These are phyloP conservation scores for Idaea aversata DNA, from an alignment of 2,888 invertebrate species.

Conservation along the genomic window DNA sequence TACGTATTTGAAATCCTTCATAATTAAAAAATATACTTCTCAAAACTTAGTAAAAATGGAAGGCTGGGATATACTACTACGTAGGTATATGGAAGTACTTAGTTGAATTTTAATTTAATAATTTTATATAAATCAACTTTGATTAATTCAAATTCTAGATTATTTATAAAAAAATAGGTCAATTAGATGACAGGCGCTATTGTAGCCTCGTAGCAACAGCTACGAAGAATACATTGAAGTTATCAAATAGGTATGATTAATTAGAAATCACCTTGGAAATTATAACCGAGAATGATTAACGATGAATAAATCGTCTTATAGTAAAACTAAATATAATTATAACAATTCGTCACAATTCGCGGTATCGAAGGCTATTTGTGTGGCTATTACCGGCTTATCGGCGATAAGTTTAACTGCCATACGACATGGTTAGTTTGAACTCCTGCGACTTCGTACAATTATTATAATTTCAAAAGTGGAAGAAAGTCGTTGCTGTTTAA, in stretches of 20 bases:
- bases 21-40: too few species aligned
- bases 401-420: slow-evolving; percentile 72
- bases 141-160: too few species aligned
- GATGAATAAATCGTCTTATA: slow-evolving; percentile 28
- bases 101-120: too few species aligned
- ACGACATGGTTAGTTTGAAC: slow-evolving; percentile 76
- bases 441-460: slow-evolving; percentile 72
- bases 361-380: slow-evolving; percentile 60
- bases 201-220: too few species aligned
- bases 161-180: too few species aligned
- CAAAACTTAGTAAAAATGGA: too few species aligned
- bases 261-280: slow-evolving; percentile 27
- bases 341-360: slow-evolving; percentile 65
- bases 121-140: too few species aligned
- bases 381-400: slow-evolving; percentile 63
- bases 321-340: slow-evolving; percentile 64
- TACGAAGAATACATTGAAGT: too few species aligned
- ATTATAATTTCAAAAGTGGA: slow-evolving; percentile 67
- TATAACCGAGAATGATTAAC: slow-evolving; percentile 22
- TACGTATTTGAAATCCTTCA: too few species aligned
- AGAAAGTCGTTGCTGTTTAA: slow-evolving; percentile 64
- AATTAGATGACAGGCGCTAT: too few species aligned
- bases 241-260: slow-evolving; percentile 9
- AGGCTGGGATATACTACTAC: too few species aligned
- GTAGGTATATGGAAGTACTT: too few species aligned